Evolutionary conservation across 2,888 invertebrate species (phyloP).

Genomic region (Heliconius ismenius): DNA sequence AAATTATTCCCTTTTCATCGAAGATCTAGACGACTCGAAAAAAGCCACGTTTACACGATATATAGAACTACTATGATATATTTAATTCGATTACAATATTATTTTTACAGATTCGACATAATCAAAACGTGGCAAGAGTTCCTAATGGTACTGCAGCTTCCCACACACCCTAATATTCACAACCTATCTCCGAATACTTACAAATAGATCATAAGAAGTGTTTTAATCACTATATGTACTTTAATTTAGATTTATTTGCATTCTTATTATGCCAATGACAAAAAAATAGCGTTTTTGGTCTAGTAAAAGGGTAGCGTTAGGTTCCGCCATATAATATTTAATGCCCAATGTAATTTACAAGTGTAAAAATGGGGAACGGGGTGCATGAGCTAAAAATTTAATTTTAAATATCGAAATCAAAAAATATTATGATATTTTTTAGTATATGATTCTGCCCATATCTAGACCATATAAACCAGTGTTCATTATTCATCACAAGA

Average conservation of each 20-base stretch:
- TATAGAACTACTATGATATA: constrained; percentile 37
- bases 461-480: too few species aligned
- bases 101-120: constrained; percentile 15
- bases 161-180: constrained; percentile 47
- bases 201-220: constrained; percentile 72
- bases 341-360: too few species aligned
- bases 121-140: constrained; percentile 5
- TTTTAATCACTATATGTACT: constrained; percentile 58
- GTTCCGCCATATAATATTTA: too few species aligned
- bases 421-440: too few species aligned
- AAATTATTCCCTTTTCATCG: not conserved
- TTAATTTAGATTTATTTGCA: constrained; percentile 38
- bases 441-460: too few species aligned
- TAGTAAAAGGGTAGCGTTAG: not conserved
- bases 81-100: constrained; percentile 25
- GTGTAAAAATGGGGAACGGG: too few species aligned
- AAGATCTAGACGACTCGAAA: constrained; percentile 25
- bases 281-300: not conserved
- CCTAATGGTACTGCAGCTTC: constrained; percentile 48
- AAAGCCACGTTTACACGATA: constrained; percentile 12
- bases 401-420: too few species aligned
- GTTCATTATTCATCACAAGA: not conserved
- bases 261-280: not conserved
- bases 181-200: constrained; percentile 52
- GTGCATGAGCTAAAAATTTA: too few species aligned